Evolutionary conservation across 2,888 invertebrate genomes (phyloP), one percentile per base, ranked within the genome.

Genomic region (Sabellastarte sp.): DNA sequence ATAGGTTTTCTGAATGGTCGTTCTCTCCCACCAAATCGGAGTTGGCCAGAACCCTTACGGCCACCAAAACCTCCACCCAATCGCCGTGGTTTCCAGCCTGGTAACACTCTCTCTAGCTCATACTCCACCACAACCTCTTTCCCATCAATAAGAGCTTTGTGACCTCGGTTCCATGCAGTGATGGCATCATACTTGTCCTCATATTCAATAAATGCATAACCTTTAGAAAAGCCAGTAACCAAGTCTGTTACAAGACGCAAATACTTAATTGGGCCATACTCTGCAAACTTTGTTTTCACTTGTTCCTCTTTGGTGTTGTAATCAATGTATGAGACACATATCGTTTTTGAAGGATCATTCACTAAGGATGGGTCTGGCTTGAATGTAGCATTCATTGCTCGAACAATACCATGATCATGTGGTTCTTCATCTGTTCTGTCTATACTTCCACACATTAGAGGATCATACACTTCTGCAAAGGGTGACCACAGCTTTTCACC

Each of bases 51-150:
- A 81, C 92, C 91, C 76, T 91, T 93, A 70, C 87, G 88, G 0
- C 94, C 94, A 2, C 93, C 93, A 78, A 93, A 90, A 20, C 94
- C 94, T 24, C 94, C 94, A 2, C 94, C 94, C 3, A 93, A 85
- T 68, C 94, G 84, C 68, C 94, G 86, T 1, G 94, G 94, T 77
- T 89, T 88, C 94, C 94, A 94, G 1, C 92, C 92, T 59, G 74
- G 71, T 59, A 83, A 57, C n/a, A 84, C 84, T 67, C 93, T 86
- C 78, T 89, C 90, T 73, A 89, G 89, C 83, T 93, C 93, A 74
- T 87, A 88, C 81, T 94, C 93, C 1, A 91, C 89, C 74, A 93
- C 87, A 32, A 93, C 85, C 77, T 88, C 88, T 63, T 69, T 86
- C 1, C 90, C 90, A 77, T 92, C 91, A 52, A 93, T 82, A 53